phyloP scores from a whole-genome alignment of 1,140 invertebrate genomes.

The Drosophila azteca region DNA sequence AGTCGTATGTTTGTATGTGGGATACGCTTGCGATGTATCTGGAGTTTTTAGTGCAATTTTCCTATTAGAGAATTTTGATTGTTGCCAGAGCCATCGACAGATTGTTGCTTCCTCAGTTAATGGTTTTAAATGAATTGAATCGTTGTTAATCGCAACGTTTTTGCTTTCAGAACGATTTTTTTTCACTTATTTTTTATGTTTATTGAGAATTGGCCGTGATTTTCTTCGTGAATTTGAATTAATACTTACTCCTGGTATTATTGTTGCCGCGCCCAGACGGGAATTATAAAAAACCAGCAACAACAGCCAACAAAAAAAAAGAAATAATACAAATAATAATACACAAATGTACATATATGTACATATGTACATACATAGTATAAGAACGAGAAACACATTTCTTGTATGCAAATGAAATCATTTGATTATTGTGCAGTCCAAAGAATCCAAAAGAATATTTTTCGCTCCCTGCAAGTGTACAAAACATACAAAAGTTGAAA shows the following conservation, averaged over 20 bases:
- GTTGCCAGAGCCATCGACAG: too few species aligned
- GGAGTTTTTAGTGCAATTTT: too few species aligned
- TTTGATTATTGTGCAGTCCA: conserved; percentile 37
- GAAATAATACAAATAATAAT: neutral
- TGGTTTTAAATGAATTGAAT: conserved; percentile 7
- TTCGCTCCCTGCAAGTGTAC: conserved; percentile 9
- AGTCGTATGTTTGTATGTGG: too few species aligned
- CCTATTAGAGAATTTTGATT: too few species aligned
- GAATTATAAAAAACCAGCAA: conserved; percentile 51
- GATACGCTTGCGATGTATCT: too few species aligned
- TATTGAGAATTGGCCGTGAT: conserved; percentile 21
- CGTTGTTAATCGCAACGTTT: conserved; percentile 14
- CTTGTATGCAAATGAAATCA: conserved; percentile 39
- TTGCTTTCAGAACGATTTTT: too few species aligned
- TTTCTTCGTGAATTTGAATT: conserved; percentile 17
- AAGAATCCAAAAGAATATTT: conserved; percentile 33
- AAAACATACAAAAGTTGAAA: neutral
- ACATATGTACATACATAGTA: too few species aligned
- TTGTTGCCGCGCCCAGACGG: conserved; percentile 18
- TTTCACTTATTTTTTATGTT: conserved; percentile 2
- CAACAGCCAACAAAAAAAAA: conserved; percentile 12
- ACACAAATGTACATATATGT: conserved; percentile 4
- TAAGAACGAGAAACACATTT: conserved; percentile 1
- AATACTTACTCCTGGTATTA: conserved; percentile 5
- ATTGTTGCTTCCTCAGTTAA: neutral